Base-by-base conservation (phyloP, 2,113 vertebrate species). In the Aptenodytes patagonicus region DNA sequence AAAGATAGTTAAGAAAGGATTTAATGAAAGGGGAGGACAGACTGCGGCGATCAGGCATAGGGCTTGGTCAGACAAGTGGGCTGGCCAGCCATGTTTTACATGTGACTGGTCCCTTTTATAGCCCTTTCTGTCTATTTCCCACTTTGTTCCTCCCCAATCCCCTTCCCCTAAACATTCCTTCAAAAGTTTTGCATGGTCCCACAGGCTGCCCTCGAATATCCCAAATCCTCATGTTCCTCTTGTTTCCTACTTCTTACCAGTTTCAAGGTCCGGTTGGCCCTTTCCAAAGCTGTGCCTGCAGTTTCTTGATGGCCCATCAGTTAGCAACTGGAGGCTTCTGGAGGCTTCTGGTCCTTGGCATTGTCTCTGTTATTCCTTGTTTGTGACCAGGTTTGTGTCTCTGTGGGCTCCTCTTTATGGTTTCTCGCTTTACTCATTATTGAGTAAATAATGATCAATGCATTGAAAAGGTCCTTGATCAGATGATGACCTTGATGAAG, bases 11-110 rank as follows among this genome's bases (percentile, higher is more conserved):
- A 38, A 73, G 49, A 55, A 73, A 62, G 32, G 19, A 54, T 64
- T 62, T 73, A 54, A 31, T 64, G 17, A 54, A 71, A 64, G 21
- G 26, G 26, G 38, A 20, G 38, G 26, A 32, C 17, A 36, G 26
- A 24, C 47, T 44, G 20, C 3, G 7, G 26, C 8, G 4, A 26
- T 44, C 20, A 54, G 26, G 5, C 2, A 1, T 13, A 17, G 21
- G 17, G 28, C 13, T 47, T 55, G 26, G 34, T 64, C 49, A 32
- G 29, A 29, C 22, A 22, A 36, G 4, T 9, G 28, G 11, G 15
- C 34, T 36, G 46, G 38, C 38, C 2, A 0, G 9, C 38, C 25
- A 11, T 52, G 10, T 44, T 52, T 52, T 31, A 62, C 15, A 18
- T 9, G 36, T 29, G 36, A 42, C 24, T 42, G 20, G 26, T n/a